Percentiles rank a stretch among this genome's conserved stretches.
phyloP scores from a whole-genome alignment of 2,113 vertebrate genomes.

The Hippotragus niger region DNA sequence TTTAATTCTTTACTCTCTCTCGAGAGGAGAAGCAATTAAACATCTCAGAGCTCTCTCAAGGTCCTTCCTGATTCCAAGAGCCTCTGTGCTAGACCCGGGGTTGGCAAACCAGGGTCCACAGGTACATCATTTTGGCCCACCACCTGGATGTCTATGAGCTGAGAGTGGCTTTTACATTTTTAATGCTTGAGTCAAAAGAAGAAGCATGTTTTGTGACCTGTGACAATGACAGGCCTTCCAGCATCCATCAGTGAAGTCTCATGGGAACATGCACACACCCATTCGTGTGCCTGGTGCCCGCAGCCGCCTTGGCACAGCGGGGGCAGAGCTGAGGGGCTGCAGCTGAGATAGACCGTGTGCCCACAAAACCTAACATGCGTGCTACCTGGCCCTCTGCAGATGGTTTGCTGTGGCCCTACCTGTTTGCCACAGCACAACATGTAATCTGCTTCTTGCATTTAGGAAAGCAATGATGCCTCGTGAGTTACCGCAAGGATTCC shows the following conservation, averaged over 20 bases:
- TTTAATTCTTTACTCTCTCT: not conserved
- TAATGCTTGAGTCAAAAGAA: not conserved
- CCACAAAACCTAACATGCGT: not conserved
- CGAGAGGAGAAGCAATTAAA: not conserved
- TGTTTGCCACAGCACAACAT: not conserved
- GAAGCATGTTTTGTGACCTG: not conserved
- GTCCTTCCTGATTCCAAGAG: not conserved
- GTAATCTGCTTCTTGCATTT: not conserved
- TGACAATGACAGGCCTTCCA: not conserved
- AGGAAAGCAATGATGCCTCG: not conserved
- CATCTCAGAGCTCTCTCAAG: not conserved
- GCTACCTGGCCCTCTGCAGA: not conserved
- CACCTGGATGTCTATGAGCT: not conserved
- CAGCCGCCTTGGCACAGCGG: not conserved
- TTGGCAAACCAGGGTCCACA: not conserved
- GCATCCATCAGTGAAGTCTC: not conserved
- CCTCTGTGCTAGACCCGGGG: not conserved
- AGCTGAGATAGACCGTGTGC: rapidly evolving
- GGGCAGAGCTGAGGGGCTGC: not conserved
- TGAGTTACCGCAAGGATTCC: not conserved
- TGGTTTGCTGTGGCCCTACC: too few relatives aligned
- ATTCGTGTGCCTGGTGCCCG: not conserved
- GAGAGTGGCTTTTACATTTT: not conserved
- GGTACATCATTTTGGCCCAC: too few relatives aligned
- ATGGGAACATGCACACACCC: not conserved